A percentile compares a stretch with the other conserved stretches of the same genome.
phyloP scores from a whole-genome alignment of 2,797 vertebrate genomes.

The Sarcoramphus papa region DNA sequence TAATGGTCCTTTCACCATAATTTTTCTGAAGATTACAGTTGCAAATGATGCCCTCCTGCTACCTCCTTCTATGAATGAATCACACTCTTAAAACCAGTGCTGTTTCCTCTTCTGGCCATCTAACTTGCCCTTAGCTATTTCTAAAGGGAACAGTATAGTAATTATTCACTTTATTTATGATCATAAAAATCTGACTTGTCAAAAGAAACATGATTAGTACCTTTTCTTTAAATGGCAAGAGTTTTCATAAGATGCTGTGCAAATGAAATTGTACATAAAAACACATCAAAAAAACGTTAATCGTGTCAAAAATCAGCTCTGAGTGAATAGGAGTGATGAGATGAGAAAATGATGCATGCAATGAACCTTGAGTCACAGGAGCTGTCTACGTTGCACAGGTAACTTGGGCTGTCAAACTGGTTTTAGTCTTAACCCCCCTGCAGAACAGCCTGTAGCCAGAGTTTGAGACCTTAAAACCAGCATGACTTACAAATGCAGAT shows the following conservation, averaged over 20 bases:
- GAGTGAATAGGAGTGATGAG: neutral
- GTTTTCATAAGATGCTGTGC: neutral
- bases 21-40: neutral
- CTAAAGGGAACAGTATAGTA: neutral
- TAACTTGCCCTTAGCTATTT: neutral
- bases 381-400: neutral
- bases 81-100: neutral
- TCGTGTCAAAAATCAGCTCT: neutral
- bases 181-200: neutral
- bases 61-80: neutral
- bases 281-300: neutral
- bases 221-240: neutral
- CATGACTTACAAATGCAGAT: neutral
- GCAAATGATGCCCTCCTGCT: neutral
- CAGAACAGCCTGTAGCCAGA: neutral
- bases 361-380: neutral
- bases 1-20: neutral
- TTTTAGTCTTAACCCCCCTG: neutral
- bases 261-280: neutral
- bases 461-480: neutral
- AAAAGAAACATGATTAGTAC: neutral
- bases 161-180: neutral
- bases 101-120: neutral
- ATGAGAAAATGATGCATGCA: neutral
- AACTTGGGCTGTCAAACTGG: neutral